phyloP scores from a whole-genome alignment of 1,140 invertebrate genomes.

The Scaptomyza graminum region DNA sequence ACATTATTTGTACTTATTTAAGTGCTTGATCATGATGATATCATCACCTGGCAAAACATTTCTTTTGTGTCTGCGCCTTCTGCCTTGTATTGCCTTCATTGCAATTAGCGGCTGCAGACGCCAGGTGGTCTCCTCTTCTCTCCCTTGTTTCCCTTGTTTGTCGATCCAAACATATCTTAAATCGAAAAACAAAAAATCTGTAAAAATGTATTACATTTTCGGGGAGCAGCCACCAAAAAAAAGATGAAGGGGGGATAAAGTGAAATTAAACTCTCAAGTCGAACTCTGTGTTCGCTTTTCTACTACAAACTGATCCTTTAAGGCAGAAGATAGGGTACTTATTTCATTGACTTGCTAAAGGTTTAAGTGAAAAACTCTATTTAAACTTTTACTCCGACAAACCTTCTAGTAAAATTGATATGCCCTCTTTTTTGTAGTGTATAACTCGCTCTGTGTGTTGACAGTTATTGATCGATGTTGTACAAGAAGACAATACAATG shows the following conservation, averaged over 20 bases:
- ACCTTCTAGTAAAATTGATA: background rate
- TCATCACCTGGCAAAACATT: conserved; percentile 74
- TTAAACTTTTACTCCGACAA: no score
- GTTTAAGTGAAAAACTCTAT: background rate
- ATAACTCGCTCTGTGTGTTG: conserved; percentile 57
- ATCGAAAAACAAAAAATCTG: conserved; percentile 56
- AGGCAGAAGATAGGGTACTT: no score
- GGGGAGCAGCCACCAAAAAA: conserved; percentile 49
- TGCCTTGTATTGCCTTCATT: conserved; percentile 49
- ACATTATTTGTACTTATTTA: conserved; percentile 80
- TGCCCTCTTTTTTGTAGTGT: conserved; percentile 11
- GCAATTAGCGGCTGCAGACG: conserved; percentile 73
- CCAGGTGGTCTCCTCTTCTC: conserved; percentile 66
- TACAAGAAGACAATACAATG: conserved; percentile 59
- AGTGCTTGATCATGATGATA: conserved; percentile 82
- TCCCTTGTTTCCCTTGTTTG: background rate
- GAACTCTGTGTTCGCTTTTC: conserved; percentile 13
- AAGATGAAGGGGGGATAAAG: background rate
- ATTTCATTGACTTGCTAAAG: background rate
- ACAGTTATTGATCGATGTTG: conserved; percentile 82
- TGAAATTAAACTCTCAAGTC: background rate
- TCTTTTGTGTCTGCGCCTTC: conserved; percentile 51
- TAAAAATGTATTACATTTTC: conserved; percentile 67
- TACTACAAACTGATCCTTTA: no score
- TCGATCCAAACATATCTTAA: conserved; percentile 7